Evolutionary conservation across 2,888 invertebrate genomes (phyloP).

Genomic region (Theretra japonica): DNA sequence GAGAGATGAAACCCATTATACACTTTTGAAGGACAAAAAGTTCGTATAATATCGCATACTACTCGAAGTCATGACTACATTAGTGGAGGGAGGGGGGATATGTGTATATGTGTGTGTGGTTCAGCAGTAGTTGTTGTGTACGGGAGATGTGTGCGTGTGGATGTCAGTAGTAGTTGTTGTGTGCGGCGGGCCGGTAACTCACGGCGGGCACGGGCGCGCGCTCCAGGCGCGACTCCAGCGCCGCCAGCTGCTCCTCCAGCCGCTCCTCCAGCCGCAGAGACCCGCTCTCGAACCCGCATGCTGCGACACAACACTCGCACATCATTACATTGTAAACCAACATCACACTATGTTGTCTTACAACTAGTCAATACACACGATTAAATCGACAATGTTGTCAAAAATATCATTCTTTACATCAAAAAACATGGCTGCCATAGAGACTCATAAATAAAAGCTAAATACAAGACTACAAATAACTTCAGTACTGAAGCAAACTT

Average conservation of each 20-base stretch:
- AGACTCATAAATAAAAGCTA: too few relatives aligned
- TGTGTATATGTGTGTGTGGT: background rate
- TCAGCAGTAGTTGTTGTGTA: conserved; percentile 67
- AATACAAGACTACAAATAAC: too few relatives aligned
- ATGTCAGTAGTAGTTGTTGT: conserved; percentile 67
- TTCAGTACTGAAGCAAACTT: too few relatives aligned
- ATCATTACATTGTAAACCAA: background rate
- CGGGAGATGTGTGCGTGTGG: conserved; percentile 32
- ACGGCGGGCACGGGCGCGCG: conserved; percentile 87
- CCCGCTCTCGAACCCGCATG: conserved; percentile 88
- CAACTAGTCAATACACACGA: too few relatives aligned
- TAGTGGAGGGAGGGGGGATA: background rate
- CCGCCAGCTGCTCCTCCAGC: conserved; percentile 91
- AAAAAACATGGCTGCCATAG: too few relatives aligned
- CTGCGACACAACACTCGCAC: conserved; percentile 45
- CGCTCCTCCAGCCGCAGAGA: conserved; percentile 91
- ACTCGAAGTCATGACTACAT: too few relatives aligned
- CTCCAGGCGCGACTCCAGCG: conserved; percentile 91
- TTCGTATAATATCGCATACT: background rate
- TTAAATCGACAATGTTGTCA: too few relatives aligned
- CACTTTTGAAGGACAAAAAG: background rate
- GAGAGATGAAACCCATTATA: too few relatives aligned
- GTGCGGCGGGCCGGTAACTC: conserved; percentile 68
- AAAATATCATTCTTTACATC: too few relatives aligned
- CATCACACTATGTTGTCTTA: background rate